A percentile compares a stretch with the other conserved stretches of the same genome.
These are phyloP conservation scores for Tringa solitaria DNA, from an alignment of 2,113 vertebrate genomes.

Conservation along the genomic window DNA sequence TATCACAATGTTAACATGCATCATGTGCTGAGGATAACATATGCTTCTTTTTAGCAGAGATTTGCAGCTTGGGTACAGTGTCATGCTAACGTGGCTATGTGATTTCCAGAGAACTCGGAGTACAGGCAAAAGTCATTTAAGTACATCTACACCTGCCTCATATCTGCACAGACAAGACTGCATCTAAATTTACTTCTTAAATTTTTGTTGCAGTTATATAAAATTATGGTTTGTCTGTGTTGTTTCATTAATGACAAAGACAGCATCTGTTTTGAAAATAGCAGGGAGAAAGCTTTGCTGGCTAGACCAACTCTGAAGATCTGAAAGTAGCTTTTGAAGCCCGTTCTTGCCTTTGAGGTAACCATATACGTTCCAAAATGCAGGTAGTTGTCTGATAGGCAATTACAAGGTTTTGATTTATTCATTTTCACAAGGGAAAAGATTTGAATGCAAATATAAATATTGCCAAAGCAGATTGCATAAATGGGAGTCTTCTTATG, in stretches of 20 bases:
- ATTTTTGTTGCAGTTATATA: neutral
- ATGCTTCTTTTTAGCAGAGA: neutral
- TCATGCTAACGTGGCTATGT: neutral
- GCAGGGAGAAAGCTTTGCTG: neutral
- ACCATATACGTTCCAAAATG: neutral
- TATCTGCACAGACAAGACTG: neutral
- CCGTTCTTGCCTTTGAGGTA: constrained; percentile 15
- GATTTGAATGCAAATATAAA: constrained; percentile 55
- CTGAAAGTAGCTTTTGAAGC: neutral
- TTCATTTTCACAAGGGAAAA: constrained; percentile 16
- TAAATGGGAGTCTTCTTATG: constrained; percentile 30
- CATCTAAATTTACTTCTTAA: neutral
- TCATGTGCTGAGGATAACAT: neutral
- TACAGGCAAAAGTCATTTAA: neutral
- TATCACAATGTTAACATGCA: neutral
- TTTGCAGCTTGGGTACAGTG: neutral
- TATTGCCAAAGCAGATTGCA: constrained; percentile 41
- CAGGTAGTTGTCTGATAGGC: neutral
- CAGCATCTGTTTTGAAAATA: neutral
- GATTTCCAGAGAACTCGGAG: neutral
- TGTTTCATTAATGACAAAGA: neutral
- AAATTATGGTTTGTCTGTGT: neutral
- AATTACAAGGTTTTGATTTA: constrained; percentile 29
- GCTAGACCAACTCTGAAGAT: neutral
- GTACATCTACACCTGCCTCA: neutral